Evolutionary conservation across 2,888 invertebrate genomes (phyloP).

Genomic region (Euplexia lucipara): DNA sequence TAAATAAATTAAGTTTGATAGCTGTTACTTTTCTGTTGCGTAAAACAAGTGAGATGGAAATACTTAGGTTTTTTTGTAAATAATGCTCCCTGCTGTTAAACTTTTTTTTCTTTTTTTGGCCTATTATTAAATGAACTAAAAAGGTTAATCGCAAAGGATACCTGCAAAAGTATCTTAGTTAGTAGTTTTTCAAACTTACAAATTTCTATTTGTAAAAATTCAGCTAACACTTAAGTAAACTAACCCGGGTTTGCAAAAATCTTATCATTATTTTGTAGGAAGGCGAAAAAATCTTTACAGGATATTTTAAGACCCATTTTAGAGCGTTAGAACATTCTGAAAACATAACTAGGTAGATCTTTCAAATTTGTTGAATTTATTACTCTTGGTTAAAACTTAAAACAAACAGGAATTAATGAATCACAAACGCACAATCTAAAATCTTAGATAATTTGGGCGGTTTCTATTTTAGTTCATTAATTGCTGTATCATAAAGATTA

Average conservation of each 20-base stretch:
- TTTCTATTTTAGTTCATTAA: constrained; percentile 38
- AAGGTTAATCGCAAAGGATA: background rate
- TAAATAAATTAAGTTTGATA: background rate
- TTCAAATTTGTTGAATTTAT: constrained; percentile 1
- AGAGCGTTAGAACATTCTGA: too few species aligned
- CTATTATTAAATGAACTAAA: background rate
- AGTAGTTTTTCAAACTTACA: background rate
- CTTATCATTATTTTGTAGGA: too few species aligned
- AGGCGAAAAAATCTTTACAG: too few species aligned
- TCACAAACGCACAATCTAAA: constrained; percentile 17
- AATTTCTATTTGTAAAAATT: too few species aligned
- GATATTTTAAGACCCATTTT: too few species aligned
- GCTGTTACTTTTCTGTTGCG: background rate
- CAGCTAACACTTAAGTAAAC: too few species aligned
- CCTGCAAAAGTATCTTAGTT: background rate
- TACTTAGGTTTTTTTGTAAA: background rate
- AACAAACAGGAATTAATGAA: constrained; percentile 18
- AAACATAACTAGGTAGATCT: too few species aligned
- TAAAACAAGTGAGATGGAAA: constrained; percentile 1
- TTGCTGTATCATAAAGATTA: constrained; percentile 36
- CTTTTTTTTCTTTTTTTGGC: background rate
- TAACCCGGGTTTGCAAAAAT: too few species aligned
- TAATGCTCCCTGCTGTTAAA: too few species aligned
- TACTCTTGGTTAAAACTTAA: background rate
- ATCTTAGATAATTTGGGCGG: constrained; percentile 43